Percentiles rank a stretch among this genome's conserved stretches.
Evolutionary conservation across 2,797 vertebrate genomes (phyloP).

Genomic region (Netta rufina): DNA sequence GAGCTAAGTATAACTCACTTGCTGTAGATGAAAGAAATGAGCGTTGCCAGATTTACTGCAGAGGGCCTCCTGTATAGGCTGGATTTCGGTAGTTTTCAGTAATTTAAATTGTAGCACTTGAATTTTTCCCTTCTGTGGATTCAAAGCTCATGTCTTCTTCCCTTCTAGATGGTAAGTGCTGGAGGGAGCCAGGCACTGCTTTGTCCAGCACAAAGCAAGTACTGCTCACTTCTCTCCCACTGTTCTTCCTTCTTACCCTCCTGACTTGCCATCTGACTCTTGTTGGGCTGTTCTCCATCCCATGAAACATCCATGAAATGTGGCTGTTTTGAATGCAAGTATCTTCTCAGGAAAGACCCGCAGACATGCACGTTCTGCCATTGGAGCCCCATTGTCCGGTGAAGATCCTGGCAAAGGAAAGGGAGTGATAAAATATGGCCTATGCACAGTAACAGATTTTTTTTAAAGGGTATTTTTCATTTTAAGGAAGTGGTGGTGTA

Average conservation of each 20-base stretch:
- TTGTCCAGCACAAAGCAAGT: neutral
- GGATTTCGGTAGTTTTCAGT: neutral
- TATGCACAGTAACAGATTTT: neutral
- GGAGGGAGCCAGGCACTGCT: neutral
- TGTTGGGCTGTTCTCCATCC: neutral
- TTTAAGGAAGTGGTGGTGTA: neutral
- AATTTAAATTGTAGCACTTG: neutral
- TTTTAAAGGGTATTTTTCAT: neutral
- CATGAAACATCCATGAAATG: neutral
- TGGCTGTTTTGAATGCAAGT: neutral
- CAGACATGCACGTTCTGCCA: neutral
- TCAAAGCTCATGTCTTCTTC: neutral
- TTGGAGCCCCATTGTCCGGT: neutral
- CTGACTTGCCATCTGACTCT: neutral
- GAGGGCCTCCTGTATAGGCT: neutral
- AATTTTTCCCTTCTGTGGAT: neutral
- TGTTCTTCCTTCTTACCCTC: neutral
- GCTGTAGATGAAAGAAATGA: neutral
- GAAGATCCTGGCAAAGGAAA: neutral
- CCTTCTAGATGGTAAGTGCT: neutral
- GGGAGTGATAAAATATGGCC: neutral
- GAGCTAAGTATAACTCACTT: neutral
- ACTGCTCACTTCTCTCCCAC: neutral
- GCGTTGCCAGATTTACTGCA: neutral
- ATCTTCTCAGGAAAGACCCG: neutral